These are phyloP conservation scores for Anniella stebbinsi DNA, from an alignment of 2,797 vertebrate species.

Conservation along the genomic window DNA sequence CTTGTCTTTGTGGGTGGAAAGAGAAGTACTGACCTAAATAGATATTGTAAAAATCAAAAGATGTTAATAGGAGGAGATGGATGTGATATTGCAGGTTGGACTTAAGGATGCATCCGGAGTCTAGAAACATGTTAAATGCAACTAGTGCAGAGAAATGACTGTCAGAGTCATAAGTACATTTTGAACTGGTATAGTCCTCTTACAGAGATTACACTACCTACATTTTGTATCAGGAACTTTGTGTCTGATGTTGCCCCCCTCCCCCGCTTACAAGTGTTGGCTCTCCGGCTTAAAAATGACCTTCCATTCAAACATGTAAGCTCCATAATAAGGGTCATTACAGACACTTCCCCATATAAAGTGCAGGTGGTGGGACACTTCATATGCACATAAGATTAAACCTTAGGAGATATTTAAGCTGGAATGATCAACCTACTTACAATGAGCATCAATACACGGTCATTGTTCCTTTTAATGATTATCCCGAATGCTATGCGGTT, in stretches of 20 bases:
- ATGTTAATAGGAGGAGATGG: background rate
- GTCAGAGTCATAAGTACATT: background rate
- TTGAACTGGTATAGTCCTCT: background rate
- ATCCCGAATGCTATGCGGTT: background rate
- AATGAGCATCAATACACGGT: background rate
- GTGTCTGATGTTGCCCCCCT: background rate
- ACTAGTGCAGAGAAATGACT: background rate
- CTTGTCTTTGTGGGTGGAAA: background rate
- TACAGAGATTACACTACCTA: too few relatives aligned
- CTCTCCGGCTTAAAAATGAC: background rate
- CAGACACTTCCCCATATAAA: background rate
- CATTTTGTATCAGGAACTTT: background rate
- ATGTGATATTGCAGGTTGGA: background rate
- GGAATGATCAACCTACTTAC: background rate
- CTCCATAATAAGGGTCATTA: background rate
- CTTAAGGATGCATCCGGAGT: background rate
- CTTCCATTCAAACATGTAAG: background rate
- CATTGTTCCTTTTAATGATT: background rate
- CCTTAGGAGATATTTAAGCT: background rate
- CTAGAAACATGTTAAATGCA: background rate
- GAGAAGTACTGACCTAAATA: background rate
- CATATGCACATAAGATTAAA: background rate
- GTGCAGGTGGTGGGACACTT: background rate
- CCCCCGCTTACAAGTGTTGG: background rate
- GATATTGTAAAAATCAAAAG: background rate